Base-by-base conservation (phyloP, 2,113 vertebrate species). In the Megaleporinus macrocephalus region DNA sequence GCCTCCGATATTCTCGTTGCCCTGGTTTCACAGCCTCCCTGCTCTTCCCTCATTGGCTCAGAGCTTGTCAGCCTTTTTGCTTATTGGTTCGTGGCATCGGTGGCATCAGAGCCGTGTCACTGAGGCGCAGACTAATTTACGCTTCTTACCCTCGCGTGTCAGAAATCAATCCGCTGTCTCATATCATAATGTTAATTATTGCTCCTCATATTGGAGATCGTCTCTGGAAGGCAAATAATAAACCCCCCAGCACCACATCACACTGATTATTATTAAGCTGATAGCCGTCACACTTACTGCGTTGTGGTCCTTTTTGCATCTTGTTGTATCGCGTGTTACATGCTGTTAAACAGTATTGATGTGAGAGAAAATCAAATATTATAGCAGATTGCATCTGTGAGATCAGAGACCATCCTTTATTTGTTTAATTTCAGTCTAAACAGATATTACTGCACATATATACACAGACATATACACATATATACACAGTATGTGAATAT, bases 91-190 rank as follows among this genome's bases (percentile, higher is more conserved):
- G 22, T 49, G 55, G 44, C 55, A 49, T 69, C 68, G 59, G 53
- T 62, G 26, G 59, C 68, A 72, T 57, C 78, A 72, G 53, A 30
- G 26, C 26, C 57, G 14, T 80, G 70, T 80, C 70, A 51, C 70
- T 41, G 44, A 73, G 70, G 57, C 79, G 29, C 70, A 65, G 44
- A 44, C 79, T 80, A 73, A 80, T 80, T 80, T 80, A 73, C 69
- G 71, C 78, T 73, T 63, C 41, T 62, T 73, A 73, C 78, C 69
- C 79, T 33, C 49, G 70, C 73, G 79, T 80, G 57, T 51, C 70
- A 80, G 62, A 80, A 53, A 73, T 62, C 70, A 80, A 53, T 73
- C 59, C 78, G 70, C 59, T 53, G 36, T 78, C 71, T 73, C 70
- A 18, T n/a, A 72, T 63, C 44, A 36, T 63, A 73, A 73, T 51